Evolutionary conservation across 2,888 invertebrate genomes (phyloP), one percentile per base, ranked within the genome.

Genomic region (Epinotia ramella): DNA sequence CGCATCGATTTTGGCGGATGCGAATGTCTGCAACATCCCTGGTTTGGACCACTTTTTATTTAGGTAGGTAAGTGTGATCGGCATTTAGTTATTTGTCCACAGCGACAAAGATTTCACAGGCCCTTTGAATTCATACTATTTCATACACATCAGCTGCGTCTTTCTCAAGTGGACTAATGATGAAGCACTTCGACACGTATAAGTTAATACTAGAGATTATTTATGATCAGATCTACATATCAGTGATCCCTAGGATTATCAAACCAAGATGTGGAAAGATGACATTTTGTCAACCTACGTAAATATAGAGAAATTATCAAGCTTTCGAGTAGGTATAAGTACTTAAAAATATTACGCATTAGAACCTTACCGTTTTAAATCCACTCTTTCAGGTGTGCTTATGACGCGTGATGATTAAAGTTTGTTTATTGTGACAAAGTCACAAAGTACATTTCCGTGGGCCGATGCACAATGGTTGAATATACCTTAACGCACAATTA

Each of bases 401-500:
- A 33, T 16, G 24, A 33, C 2, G 62, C 62, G n/a, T 33, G 33
- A n/a, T 62, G 62, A 62, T 33, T 16, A 62, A 33, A 62, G 3
- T 62, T 9, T n/a, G 33, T 33, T 63, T 63, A 63, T 12, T 44
- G 6, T 44, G 44, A 59, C 59, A 44, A 40, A 69, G 46, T 59
- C 9, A 70, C 28, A 49, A 28, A 12, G 7, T 62, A 46, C 71
- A 71, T 62, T 59, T 53, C 24, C 62, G 60, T 67, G 66, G 71
- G 59, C 40, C 18, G 66, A 53, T 11, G 24, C 46, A 76, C 76
- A 76, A 76, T 78, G 79, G 33, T n/a, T n/a, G 79, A 84, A 82
- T 78, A 79, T n/a, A n/a, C n/a, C 81, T 40, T 46, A 85, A 84
- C 78, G 78, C 81, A 81, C 80, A 89, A 89, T 87, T 87, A 87